A percentile compares a stretch with the other conserved stretches of the same genome.
Conservation (phyloP, 2,888 invertebrate species). For the Diaprepes abbreviatus region DNA sequence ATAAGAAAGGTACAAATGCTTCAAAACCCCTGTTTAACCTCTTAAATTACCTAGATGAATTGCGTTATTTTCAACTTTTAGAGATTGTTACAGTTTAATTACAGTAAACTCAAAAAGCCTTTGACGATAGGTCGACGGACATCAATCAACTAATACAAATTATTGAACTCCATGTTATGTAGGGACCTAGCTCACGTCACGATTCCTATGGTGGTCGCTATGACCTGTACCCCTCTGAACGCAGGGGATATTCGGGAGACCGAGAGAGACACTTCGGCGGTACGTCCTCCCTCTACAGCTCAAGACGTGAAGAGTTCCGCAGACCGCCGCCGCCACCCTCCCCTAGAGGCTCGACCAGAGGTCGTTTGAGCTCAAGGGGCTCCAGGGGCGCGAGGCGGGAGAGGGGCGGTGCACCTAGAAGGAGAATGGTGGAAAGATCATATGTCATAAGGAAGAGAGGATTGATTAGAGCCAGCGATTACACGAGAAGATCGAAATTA, state of each 20-base stretch:
- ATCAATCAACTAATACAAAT: constrained; percentile 12
- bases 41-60: not conserved
- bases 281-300: constrained; percentile 53
- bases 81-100: not conserved
- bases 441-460: constrained; percentile 72
- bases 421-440: constrained; percentile 73
- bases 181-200: constrained; percentile 65
- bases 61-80: not conserved
- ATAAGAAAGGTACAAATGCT: not conserved
- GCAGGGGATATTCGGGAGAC: constrained; percentile 70
- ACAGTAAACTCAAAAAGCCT: constrained; percentile 1
- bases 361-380: constrained; percentile 67
- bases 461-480: constrained; percentile 63
- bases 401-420: constrained; percentile 64
- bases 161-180: constrained; percentile 32
- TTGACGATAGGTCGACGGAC: constrained; percentile 12
- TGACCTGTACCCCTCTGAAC: constrained; percentile 71
- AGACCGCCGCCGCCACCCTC: constrained; percentile 61
- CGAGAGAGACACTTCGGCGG: constrained; percentile 61
- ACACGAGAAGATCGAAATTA: constrained; percentile 66
- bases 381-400: constrained; percentile 67
- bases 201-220: constrained; percentile 69
- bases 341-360: constrained; percentile 63
- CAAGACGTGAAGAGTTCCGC: constrained; percentile 65
- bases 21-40: not conserved